Evolutionary conservation across 2,113 vertebrate genomes (phyloP), one percentile per base, ranked within the genome.

Genomic region (Nesospiza acunhae): DNA sequence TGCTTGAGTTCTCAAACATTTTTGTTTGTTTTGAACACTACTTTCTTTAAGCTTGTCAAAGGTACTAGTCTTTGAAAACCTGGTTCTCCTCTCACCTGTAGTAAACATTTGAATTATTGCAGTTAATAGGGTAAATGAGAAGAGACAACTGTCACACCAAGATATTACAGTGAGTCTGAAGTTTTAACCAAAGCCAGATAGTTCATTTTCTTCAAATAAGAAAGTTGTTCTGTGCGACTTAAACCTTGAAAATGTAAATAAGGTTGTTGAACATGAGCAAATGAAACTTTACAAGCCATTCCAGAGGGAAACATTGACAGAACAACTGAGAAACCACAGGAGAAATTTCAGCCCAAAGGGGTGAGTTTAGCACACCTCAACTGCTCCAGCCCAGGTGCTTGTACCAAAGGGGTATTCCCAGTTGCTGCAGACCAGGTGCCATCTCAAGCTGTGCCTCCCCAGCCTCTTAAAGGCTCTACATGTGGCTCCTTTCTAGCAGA

Each of bases 271-370:
- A 84, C 76, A 17, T 68, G 79, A 96, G 73, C 86, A 92, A 89
- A 72, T 72, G 86, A 80, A 96, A 94, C 49, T 78, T 96, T 69
- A 76, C 83, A 81, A 96, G 93, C 76, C 73, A 89, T 94, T 97
- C 92, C 85, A 92, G 88, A 89, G 73, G 68, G 88, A 92, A 86
- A 78, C 44, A 60, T 86, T 95, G 81, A 85, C 91, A 93, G 41
- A 91, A 84, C 74, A 68, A 87, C 93, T 90, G 90, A 94, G 76
- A 94, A 93, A 92, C 94, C 93, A 72, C 93, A 88, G 75, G 93
- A 92, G 91, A 95, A 89, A 94, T 97, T 87, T 93, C 91, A 82
- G 87, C 87, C 94, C 81, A 95, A 88, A 94, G 93, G 95, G 95
- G 94, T 94, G 91, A 94, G 94, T 96, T 93, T 78, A 91, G 91